A percentile compares a stretch with the other conserved stretches of the same genome.
Evolutionary conservation across 2,797 vertebrate species (phyloP).

Genomic region (Pyrocephalus nanus): DNA sequence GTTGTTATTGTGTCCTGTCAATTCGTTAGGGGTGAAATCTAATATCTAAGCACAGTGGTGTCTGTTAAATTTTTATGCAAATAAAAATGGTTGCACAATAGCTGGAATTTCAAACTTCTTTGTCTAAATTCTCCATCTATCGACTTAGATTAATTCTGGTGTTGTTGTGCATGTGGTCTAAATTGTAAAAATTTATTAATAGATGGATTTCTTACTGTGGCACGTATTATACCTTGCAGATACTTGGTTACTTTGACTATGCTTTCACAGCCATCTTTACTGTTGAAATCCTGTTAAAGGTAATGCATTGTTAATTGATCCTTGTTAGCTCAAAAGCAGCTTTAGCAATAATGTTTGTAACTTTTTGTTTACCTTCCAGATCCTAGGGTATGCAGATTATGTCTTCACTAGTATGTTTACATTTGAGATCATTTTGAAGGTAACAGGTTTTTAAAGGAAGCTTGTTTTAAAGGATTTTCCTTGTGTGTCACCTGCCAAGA

Average conservation of each 20-base stretch:
- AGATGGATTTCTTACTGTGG: constrained; percentile 71
- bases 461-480: constrained; percentile 86
- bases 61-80: neutral
- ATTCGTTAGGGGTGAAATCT: neutral
- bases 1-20: neutral
- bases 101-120: neutral
- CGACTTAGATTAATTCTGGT: neutral
- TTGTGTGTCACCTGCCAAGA: constrained; percentile 88
- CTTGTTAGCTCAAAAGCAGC: constrained; percentile 77
- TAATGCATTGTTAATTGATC: constrained; percentile 86
- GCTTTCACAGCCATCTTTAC: constrained; percentile 99
- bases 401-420: constrained; percentile 99
- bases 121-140: constrained; percentile 76
- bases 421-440: constrained; percentile 99
- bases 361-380: constrained; percentile 94
- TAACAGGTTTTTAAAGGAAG: constrained; percentile 86
- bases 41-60: neutral
- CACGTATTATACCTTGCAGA: constrained; percentile 90
- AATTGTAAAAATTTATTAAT: neutral
- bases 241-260: constrained; percentile 99
- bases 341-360: constrained; percentile 86
- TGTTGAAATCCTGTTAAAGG: constrained; percentile 99
- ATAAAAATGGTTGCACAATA: neutral
- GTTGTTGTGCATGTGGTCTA: constrained; percentile 1
- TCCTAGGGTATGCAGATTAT: constrained; percentile 98